Conservation (phyloP, 1,140 invertebrate species). For the Calycopis cecrops region DNA sequence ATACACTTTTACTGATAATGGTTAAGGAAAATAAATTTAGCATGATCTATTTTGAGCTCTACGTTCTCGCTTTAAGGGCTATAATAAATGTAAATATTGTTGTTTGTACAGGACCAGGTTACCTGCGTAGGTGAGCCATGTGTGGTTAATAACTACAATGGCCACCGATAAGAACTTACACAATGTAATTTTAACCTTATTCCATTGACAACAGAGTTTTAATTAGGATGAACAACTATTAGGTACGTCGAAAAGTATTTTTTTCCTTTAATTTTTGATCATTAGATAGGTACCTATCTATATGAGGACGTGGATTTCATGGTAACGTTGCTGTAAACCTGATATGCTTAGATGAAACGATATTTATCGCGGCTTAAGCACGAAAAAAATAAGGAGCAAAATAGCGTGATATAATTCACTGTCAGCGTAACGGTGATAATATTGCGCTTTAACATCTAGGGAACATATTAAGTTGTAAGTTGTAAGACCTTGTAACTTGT, state of each 20-base stretch:
- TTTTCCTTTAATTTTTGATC: background rate
- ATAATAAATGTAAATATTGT: background rate
- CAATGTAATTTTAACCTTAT: background rate
- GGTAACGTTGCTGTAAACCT: too few relatives aligned
- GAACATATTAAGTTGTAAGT: too few relatives aligned
- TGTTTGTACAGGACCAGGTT: constrained; percentile 33
- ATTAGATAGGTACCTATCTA: too few relatives aligned
- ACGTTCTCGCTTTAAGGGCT: constrained; percentile 3
- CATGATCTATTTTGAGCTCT: constrained; percentile 14
- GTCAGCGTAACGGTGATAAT: too few relatives aligned
- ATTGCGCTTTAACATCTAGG: too few relatives aligned
- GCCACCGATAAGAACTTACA: background rate
- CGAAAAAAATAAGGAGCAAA: too few relatives aligned
- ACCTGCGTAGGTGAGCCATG: constrained; percentile 44
- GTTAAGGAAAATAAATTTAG: background rate
- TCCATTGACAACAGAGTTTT: background rate
- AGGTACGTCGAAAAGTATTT: background rate
- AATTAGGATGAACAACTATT: background rate
- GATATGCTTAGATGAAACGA: too few relatives aligned
- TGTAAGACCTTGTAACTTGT: too few relatives aligned
- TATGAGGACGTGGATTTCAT: too few relatives aligned
- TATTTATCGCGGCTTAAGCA: too few relatives aligned
- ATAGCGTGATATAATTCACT: too few relatives aligned
- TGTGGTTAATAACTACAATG: constrained; percentile 18
- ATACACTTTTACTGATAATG: constrained; percentile 4